Percentiles rank a stretch among this genome's conserved stretches.
These are phyloP conservation scores for Hydrolagus affinis DNA, from an alignment of 2,113 vertebrate species.

Conservation along the genomic window DNA sequence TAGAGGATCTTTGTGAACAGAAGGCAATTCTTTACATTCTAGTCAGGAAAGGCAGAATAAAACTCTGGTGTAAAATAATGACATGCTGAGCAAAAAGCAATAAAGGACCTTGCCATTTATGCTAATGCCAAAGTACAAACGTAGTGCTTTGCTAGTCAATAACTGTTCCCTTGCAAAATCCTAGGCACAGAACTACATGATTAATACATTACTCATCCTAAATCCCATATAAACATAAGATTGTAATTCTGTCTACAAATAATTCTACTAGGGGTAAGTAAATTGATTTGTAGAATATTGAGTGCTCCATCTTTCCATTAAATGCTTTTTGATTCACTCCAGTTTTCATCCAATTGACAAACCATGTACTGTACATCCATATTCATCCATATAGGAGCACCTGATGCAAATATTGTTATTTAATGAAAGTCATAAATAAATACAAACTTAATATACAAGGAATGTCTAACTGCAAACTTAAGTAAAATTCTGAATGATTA, in stretches of 20 bases:
- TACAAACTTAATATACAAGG: constrained; percentile 86
- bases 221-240: constrained; percentile 61
- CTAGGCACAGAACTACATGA: constrained; percentile 71
- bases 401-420: constrained; percentile 71
- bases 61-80: constrained; percentile 82
- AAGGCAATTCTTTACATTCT: constrained; percentile 97
- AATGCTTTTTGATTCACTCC: constrained; percentile 79
- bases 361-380: constrained; percentile 77
- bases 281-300: constrained; percentile 62
- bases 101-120: constrained; percentile 62
- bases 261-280: constrained; percentile 52
- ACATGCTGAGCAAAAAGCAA: constrained; percentile 89
- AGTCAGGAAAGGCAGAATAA: constrained; percentile 88
- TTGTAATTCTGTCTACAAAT: constrained; percentile 62
- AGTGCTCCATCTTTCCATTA: constrained; percentile 74
- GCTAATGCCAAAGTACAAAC: constrained; percentile 65
- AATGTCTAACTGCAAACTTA: constrained; percentile 92
- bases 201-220: constrained; percentile 69
- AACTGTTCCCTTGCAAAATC: constrained; percentile 68
- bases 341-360: constrained; percentile 75
- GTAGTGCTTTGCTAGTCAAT: constrained; percentile 72
- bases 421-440: constrained; percentile 98
- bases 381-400: constrained; percentile 65
- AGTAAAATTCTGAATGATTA: constrained; percentile 58
- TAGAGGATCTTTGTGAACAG: constrained; percentile 74